These are phyloP conservation scores for Coleophora flavipennella DNA, from an alignment of 2,888 invertebrate genomes.

Conservation along the genomic window DNA sequence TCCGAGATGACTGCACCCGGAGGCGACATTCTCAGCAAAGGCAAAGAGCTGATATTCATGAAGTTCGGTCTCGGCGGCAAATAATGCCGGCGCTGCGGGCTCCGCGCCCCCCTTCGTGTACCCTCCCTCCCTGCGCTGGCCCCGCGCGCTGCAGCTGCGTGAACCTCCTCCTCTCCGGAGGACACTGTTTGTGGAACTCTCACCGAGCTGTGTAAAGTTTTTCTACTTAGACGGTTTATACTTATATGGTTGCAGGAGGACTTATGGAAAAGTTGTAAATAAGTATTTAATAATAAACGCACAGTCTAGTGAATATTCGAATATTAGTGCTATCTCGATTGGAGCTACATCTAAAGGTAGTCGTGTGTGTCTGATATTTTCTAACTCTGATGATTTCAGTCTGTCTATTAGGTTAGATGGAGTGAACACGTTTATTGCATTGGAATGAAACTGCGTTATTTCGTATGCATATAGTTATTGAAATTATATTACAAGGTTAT, in stretches of 20 bases:
- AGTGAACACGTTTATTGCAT: constrained; percentile 36
- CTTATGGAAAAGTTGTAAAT: constrained; percentile 57
- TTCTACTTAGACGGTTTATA: constrained; percentile 38
- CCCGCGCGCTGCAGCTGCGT: constrained; percentile 11
- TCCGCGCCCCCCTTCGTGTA: constrained; percentile 18
- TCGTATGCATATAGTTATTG: constrained; percentile 40
- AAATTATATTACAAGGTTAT: constrained; percentile 38
- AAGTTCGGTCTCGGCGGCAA: constrained; percentile 90
- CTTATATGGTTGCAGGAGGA: constrained; percentile 34
- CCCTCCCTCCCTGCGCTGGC: constrained; percentile 10
- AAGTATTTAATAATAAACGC: constrained; percentile 69
- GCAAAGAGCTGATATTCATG: constrained; percentile 95
- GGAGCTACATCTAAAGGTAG: constrained; percentile 50
- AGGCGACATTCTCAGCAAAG: constrained; percentile 92
- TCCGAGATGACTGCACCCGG: constrained; percentile 91
- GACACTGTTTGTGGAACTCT: constrained; percentile 18
- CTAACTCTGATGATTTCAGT: constrained; percentile 48
- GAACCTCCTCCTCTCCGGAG: constrained; percentile 4
- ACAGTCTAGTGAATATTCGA: constrained; percentile 68
- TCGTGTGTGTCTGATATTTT: constrained; percentile 54
- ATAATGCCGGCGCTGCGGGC: constrained; percentile 67
- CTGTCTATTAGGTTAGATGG: constrained; percentile 55
- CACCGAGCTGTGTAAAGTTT: constrained; percentile 37
- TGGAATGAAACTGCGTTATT: constrained; percentile 28
- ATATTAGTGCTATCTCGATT: constrained; percentile 62